Evolutionary conservation across 2,113 vertebrate species (phyloP), one percentile per base, ranked within the genome.

Genomic region (Carassius gibelio): DNA sequence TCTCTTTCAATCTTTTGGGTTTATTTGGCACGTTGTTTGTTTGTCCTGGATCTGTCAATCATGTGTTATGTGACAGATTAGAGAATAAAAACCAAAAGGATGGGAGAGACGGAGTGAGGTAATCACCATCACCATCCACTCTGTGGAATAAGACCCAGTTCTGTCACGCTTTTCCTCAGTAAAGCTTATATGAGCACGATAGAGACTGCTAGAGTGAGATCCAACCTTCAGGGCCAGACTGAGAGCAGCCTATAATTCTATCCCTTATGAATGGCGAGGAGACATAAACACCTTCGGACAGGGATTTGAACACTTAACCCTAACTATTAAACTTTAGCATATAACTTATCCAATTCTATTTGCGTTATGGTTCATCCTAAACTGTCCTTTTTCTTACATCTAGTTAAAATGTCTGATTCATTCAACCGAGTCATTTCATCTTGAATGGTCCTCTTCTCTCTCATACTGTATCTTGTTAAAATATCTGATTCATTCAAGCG

Each of bases 131-230:
- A 82, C 88, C 82, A 84, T 77, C 82, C 87, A 82, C 26, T 69
- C 75, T 81, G 86, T 88, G 87, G 85, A 83, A 50, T 88, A 82
- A 92, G 92, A 92, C 92, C 93, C 87, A 89, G 88, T 92, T 94
- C 93, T 94, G 93, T 94, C 93, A 93, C 42, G 50, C 59, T 68
- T 66, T 81, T 36, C 78, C 61, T 81, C 85, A 87, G 61, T 86
- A 91, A 55, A 80, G 86, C 71, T 85, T 87, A 88, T 81, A 84
- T 64, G 62, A 83, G 26, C 88, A 88, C 84, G 83, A 86, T 83
- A 78, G 21, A 82, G 26, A 68, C 75, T 86, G 8, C 52, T 81
- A 64, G 84, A 80, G 77, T 72, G 21, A 69, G 19, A 81, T 59
- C 57, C 74, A 42, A 52, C 38, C 7, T 71, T 82, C 26, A 57